These are phyloP conservation scores for Okamejei kenojei DNA, from an alignment of 2,797 vertebrate species.

Conservation along the genomic window DNA sequence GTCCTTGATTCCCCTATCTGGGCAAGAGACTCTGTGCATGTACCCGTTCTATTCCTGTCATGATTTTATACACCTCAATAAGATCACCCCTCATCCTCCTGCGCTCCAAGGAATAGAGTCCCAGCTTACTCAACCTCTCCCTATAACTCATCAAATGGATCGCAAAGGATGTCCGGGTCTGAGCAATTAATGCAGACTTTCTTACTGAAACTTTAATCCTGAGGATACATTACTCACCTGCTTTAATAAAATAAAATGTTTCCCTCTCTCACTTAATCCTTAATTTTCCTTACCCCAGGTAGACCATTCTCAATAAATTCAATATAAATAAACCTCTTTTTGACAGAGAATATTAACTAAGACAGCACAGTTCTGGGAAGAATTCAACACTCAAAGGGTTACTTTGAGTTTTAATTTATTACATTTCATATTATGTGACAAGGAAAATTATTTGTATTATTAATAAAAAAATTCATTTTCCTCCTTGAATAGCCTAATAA, in stretches of 20 bases:
- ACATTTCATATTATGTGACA: constrained; percentile 50
- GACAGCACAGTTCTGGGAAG: background rate
- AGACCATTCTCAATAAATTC: background rate
- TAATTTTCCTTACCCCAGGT: background rate
- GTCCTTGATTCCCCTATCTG: no score
- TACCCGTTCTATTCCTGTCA: no score
- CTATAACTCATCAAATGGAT: background rate
- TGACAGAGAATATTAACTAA: constrained; percentile 34
- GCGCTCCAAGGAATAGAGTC: no score
- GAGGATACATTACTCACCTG: background rate
- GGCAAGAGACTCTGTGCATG: no score
- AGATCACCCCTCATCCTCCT: no score
- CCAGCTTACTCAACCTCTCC: no score
- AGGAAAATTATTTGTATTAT: constrained; percentile 78
- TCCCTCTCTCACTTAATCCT: background rate
- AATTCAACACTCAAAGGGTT: constrained; percentile 26
- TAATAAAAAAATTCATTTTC: constrained; percentile 45
- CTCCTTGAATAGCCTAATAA: constrained; percentile 83
- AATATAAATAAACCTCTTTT: background rate
- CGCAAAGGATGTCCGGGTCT: background rate
- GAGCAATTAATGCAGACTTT: background rate
- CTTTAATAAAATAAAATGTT: background rate
- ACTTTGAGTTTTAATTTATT: constrained; percentile 28
- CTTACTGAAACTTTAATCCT: background rate
- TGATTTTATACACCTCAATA: no score